Evolutionary conservation across 2,888 invertebrate species (phyloP).

Genomic region (Apoderus coryli): DNA sequence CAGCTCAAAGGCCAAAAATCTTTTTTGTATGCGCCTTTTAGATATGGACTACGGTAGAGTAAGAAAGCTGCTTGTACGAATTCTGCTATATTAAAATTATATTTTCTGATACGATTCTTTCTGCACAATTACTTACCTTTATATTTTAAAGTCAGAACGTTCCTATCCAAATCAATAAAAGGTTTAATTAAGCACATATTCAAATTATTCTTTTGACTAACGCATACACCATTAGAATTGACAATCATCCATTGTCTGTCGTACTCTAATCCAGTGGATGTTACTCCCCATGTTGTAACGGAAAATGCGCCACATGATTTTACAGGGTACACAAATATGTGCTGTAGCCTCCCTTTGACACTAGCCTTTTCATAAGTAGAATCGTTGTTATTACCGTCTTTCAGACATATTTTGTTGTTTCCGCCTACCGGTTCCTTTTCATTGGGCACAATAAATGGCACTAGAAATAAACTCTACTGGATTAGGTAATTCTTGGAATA

Average conservation of each 20-base stretch:
- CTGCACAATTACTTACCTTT: slow-evolving; percentile 39
- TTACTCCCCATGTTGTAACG: slow-evolving; percentile 57
- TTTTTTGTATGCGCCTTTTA: too few species aligned
- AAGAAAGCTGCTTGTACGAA: not conserved
- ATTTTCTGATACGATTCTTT: slow-evolving; percentile 1
- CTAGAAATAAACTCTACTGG: too few species aligned
- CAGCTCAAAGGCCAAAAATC: too few species aligned
- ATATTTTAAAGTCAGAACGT: slow-evolving; percentile 42
- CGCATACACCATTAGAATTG: slow-evolving; percentile 60
- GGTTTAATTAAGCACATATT: slow-evolving; percentile 69
- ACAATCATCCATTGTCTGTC: slow-evolving; percentile 93
- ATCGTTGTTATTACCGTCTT: too few species aligned
- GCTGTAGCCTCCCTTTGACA: slow-evolving; percentile 20
- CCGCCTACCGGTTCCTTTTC: too few species aligned
- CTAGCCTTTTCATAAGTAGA: too few species aligned
- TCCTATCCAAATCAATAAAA: slow-evolving; percentile 43
- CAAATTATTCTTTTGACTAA: slow-evolving; percentile 78
- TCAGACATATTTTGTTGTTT: too few species aligned
- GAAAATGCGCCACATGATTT: slow-evolving; percentile 80
- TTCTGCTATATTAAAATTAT: not conserved
- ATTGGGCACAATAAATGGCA: too few species aligned
- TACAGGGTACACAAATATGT: slow-evolving; percentile 62
- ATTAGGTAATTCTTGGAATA: too few species aligned
- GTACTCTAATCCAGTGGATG: slow-evolving; percentile 62
- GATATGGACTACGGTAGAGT: too few species aligned